Base-by-base conservation (phyloP, 2,888 invertebrate species). In the Ichneumoninae sp. region DNA sequence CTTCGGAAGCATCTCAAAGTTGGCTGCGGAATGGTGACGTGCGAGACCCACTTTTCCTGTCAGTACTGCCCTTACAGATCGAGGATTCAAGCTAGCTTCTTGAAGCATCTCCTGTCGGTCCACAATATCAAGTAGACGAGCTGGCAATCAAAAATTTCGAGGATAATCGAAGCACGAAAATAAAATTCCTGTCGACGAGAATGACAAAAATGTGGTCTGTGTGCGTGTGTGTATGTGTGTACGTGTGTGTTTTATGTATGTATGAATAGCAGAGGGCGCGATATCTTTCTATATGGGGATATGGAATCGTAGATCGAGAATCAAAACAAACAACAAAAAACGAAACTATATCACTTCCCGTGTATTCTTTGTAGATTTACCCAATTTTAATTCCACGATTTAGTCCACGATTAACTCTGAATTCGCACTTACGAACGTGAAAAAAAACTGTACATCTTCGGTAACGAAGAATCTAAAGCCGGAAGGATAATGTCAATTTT, bases 1-100 rank as follows among this genome's bases (percentile, higher is more conserved):
- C 89, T 94, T 33, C 91, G 93, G 84, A 93, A 94, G 72, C 94
- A 94, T 83, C 90, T 93, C 68, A 92, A 93, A 88, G 92, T 92
- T 89, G 94, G 94, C 84, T 94, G 94, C 83, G 94, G 94, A 68
- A 90, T 93, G 92, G 90, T 92, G 74, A 93, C 93, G 86, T 92
- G 91, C 90, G 94, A 94, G 89, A 93, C 93, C 4, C 93, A 93
- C 87, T 94, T 94, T 91, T 93, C 93, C 86, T 94, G 94, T 89
- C 92, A 93, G 85, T 93, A 93, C 89, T 94, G 94, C 88, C 92
- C 93, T n/a, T 94, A 94, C 89, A 92, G 92, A 83, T 94, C 94
- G 80, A 93, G 94, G 89, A 92, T 93, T 87, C 92, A 93, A 87
- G 93, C 93, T 44, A 93, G 93, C 86, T 93, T 93, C 87, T 86